Evolutionary conservation across 2,888 invertebrate species (phyloP), one percentile per base, ranked within the genome.

Genomic region (Anticlea derivata): DNA sequence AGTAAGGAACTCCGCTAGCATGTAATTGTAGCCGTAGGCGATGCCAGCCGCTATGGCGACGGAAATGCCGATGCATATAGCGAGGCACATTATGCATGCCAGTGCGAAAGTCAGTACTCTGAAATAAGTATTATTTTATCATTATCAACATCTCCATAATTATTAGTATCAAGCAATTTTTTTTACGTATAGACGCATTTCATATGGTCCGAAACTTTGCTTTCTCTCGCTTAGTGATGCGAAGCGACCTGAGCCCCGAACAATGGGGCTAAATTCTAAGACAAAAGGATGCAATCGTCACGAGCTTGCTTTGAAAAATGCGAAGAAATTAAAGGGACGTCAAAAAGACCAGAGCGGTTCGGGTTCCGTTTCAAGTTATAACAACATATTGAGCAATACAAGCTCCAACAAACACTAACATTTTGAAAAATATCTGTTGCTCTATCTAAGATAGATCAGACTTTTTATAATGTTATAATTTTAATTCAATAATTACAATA

Each of bases 11-110:
- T 88, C 86, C 0, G 83, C 81, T 55, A 87, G 51, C 24, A 77
- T 81, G 53, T 83, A 85, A 69, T 88, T 82, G 72, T 88, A 88
- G 1, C 88, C 88, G 61, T 83, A 87, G 0, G 86, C 86, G 33
- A 86, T 59, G 2, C 88, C 88, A 0, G 82, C 79, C 0, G 67
- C 8, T 1, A 73, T 51, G 0, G 79, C 79, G 1, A 83, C 50
- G 0, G 49, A 0, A 12, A 85, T 55, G 0, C 76, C 85, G 4
- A 70, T 48, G 54, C 70, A 71, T 4, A 86, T 41, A 0, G 73
- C 69, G 20, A 43, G 49, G 20, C 58, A 53, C 47, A 85, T 52
- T 38, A 78, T 60, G 54, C 78, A 80, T 1, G 74, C 62, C 46
- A 87, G 59, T 8, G 66, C 54, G 51, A 83, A 84, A 6, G 86